Base-by-base conservation (phyloP, 2,888 invertebrate species). In the Acanthosepion esculentum region DNA sequence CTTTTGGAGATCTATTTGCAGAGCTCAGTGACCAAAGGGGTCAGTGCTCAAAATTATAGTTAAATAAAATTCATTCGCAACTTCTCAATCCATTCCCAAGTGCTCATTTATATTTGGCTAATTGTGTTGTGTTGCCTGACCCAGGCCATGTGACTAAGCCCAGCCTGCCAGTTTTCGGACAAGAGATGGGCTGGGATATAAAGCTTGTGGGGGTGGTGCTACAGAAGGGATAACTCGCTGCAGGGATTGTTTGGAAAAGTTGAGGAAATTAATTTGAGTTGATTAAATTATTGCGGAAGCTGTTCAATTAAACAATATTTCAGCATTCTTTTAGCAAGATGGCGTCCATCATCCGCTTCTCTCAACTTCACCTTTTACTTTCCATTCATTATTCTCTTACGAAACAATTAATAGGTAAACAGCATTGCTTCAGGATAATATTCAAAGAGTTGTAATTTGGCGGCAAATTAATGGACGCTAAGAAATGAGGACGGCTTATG, bases 231-330 rank as follows among this genome's bases (percentile, higher is more conserved):
- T 33, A 15, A 78, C n/a, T 78, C 5, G 78, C 78, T 78, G 78
- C 78, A 78, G 78, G 78, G 78, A 78, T 78, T 78, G n/a, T 78
- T 78, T 78, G n/a, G 78, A 78, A 78, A 78, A n/a, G n/a, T 78
- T 33, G 78, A 78, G n/a, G n/a, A 18, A 78, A 78, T 78, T 78
- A 33, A 78, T 78, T 78, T 78, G 78, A n/a, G 78, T 78, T 78
- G 78, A 78, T 78, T 78, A 78, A n/a, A 78, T 78, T 78, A 78
- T 78, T n/a, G n/a, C 12, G 12, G 78, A 33, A 78, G 12, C 78
- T 78, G 78, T 78, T 78, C 78, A 78, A 78, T 78, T 78, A 78
- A 78, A 78, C 78, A 78, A 78, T 33, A 78, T 78, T 15, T 78
- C 78, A 12, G n/a, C n/a, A 78, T 78, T 78, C 78, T 78, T 78